These are phyloP conservation scores for Chrysemys picta DNA, from an alignment of 2,113 vertebrate genomes.

Conservation along the genomic window DNA sequence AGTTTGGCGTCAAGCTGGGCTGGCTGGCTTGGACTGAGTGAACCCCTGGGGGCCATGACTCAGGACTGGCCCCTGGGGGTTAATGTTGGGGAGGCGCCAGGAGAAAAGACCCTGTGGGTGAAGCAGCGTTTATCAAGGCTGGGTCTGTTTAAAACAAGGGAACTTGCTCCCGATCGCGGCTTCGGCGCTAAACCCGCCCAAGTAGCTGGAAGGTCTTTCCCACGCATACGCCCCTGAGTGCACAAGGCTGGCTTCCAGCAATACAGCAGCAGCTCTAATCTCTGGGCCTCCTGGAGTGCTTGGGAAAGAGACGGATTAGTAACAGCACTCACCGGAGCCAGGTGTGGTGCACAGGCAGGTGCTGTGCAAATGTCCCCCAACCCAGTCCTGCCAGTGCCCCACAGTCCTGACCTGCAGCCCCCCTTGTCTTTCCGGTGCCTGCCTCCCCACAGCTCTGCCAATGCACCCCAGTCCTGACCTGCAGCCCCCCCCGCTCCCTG, in stretches of 20 bases:
- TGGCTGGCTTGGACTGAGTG: neutral
- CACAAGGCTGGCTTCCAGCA: neutral
- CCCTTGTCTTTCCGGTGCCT: neutral
- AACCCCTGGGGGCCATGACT: neutral
- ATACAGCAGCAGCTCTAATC: rapidly evolving
- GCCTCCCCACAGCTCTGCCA: neutral
- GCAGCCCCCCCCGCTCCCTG: neutral
- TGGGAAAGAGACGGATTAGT: neutral
- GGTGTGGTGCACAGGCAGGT: neutral
- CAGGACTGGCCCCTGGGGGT: rapidly evolving
- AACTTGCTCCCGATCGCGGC: neutral
- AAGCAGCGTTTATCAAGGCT: neutral
- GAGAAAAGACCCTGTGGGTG: neutral
- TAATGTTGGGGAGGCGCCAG: neutral
- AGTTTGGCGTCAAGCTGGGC: neutral
- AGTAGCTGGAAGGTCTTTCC: neutral
- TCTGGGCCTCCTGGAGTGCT: neutral
- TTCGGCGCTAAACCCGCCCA: neutral
- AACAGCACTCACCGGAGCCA: neutral
- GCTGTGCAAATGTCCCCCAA: rapidly evolving
- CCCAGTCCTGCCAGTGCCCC: rapidly evolving
- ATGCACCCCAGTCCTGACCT: too few species aligned
- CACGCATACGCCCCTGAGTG: neutral
- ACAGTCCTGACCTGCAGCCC: neutral
- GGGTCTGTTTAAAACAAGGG: neutral